Evolutionary conservation across 2,797 vertebrate genomes (phyloP).

Genomic region (Phataginus tetradactyla): DNA sequence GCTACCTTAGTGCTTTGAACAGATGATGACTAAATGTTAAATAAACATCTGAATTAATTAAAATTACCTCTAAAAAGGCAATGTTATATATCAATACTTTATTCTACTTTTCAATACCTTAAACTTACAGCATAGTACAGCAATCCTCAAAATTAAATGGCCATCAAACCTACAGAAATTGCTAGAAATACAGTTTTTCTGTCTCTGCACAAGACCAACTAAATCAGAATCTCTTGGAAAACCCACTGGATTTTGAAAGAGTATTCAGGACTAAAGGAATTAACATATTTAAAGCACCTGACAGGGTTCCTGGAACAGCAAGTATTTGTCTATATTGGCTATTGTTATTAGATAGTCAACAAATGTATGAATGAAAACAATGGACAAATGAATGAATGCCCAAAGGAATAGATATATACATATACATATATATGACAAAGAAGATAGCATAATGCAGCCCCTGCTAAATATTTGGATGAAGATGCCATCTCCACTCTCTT

Average conservation of each 20-base stretch:
- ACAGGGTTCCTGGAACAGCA: background rate
- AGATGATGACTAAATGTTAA: background rate
- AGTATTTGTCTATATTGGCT: background rate
- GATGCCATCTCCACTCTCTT: background rate
- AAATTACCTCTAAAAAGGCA: background rate
- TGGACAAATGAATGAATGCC: background rate
- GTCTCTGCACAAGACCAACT: background rate
- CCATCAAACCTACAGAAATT: background rate
- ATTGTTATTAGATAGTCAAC: background rate
- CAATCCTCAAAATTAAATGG: background rate
- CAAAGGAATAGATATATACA: background rate
- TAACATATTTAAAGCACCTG: background rate
- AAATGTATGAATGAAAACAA: background rate
- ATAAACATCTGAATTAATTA: background rate
- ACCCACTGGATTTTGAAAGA: background rate
- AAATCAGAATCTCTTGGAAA: background rate
- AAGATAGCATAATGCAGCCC: background rate
- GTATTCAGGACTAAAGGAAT: background rate
- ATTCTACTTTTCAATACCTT: background rate
- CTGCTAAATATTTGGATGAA: background rate
- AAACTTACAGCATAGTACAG: background rate
- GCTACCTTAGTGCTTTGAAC: background rate
- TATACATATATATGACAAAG: background rate
- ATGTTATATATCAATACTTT: background rate
- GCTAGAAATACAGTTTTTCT: background rate